Evolutionary conservation across 2,113 vertebrate species (phyloP), one percentile per base, ranked within the genome.

Genomic region (Passer montanus): DNA sequence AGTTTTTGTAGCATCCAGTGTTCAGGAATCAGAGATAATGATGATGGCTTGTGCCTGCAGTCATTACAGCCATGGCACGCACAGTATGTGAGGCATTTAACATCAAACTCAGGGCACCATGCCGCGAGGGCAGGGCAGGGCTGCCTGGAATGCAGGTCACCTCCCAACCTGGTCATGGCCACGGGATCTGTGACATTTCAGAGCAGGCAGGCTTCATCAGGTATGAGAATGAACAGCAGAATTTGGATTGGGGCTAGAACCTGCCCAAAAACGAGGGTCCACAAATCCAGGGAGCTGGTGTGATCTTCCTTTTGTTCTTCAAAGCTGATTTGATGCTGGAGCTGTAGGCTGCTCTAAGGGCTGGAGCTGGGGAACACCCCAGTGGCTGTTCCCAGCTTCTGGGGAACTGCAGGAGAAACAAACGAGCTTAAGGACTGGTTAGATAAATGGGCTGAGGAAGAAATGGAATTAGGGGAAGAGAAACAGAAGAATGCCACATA

Each of bases 1-100:
- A 81, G 72, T 21, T 85, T 93, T 94, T 78, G 44, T 27, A 81
- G 82, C 68, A 88, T 70, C 39, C 28, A 59, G 49, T n/a, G 31
- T 60, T 90, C 75, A 87, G 80, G 88, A 96, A 63, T 93, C 69
- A 56, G 90, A 72, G 76, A 49, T 86, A 95, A 95, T 27, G 60
- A 44, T 70, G 52, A 84, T 35, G 46, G 79, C 62, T 86, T 68
- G 64, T 90, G 76, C 52, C 87, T 81, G 73, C 93, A 87, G 28
- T 81, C 88, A 50, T 89, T 84, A 56, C 35, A 90, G 88, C 88
- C 76, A 1, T 24, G 68, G 86, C 76, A 86, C 1, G 0, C 49
- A 59, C 90, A 84, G 85, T 59, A 24, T 77, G 62, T 4, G 49
- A 88, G 49, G 60, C 73, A 66, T 64, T 90, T 92, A 60, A 30